phyloP scores from a whole-genome alignment of 2,888 invertebrate genomes.

The Fragum whitleyi region DNA sequence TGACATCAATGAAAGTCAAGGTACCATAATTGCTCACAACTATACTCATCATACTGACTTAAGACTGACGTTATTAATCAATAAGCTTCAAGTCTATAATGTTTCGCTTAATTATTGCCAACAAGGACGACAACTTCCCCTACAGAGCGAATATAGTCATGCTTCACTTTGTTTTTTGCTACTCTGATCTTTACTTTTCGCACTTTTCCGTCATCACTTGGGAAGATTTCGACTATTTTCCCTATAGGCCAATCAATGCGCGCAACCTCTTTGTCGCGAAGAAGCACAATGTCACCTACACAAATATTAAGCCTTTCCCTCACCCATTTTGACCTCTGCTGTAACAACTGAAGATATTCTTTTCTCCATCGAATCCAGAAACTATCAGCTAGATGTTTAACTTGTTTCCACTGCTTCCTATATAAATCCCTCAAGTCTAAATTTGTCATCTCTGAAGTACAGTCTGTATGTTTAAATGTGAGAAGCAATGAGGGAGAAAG shows the following conservation, averaged over 20 bases:
- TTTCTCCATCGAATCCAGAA: constrained; percentile 55
- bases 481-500: constrained; percentile 37
- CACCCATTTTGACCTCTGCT: constrained; percentile 46
- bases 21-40: too few relatives aligned
- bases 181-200: too few relatives aligned
- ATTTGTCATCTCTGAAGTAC: neutral
- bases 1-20: too few relatives aligned
- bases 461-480: constrained; percentile 34
- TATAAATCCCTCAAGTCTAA: constrained; percentile 35
- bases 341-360: constrained; percentile 48
- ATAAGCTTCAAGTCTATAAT: too few relatives aligned
- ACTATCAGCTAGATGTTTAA: constrained; percentile 41
- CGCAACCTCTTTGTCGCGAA: constrained; percentile 35
- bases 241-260: constrained; percentile 55
- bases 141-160: too few relatives aligned
- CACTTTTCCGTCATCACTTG: too few relatives aligned
- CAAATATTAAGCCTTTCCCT: constrained; percentile 12
- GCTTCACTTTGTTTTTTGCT: too few relatives aligned
- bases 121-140: too few relatives aligned
- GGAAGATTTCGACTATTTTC: constrained; percentile 32
- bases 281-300: constrained; percentile 49
- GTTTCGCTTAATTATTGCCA: too few relatives aligned
- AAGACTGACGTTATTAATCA: too few relatives aligned
- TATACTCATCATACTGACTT: too few relatives aligned
- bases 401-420: constrained; percentile 39